Base-by-base conservation (phyloP, 2,113 vertebrate species). In the Cnemophilus loriae region DNA sequence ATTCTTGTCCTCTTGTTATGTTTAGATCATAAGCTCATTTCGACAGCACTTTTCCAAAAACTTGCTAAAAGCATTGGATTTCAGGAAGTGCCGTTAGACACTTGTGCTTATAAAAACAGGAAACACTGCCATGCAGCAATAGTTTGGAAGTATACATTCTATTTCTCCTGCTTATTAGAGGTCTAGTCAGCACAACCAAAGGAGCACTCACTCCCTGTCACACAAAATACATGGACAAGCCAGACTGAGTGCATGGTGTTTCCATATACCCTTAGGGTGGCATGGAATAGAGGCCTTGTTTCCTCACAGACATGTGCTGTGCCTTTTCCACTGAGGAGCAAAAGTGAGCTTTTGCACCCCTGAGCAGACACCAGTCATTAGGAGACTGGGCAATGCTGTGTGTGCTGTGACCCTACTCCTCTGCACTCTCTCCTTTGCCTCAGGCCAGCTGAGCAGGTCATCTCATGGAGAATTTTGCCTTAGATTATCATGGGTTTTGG, bases 401-500 rank as follows among this genome's bases (percentile, higher is more conserved):
- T 56, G 28, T 44, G 69, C 53, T 52, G 39, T 64, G 73, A 44
- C 59, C 11, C 17, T 60, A 23, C 63, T 47, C 30, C 44, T 91
- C 65, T 75, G 30, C 27, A 2, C 44, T 57, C 1, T 23, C 35
- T 69, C 33, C 64, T 61, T 77, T 80, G 63, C 44, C 39, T 74
- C 89, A 67, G 76, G 16, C 46, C 42, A 37, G 1, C 55, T 50
- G 52, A 59, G 55, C 41, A 59, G 68, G 39, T 28, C 56, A 33
- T 12, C 42, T 90, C 33, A 67, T 55, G n/a, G 28, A 46, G 55
- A 84, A 42, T 41, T 75, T 41, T 13, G 18, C 35, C 22, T 39
- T 63, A 15, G 10, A 11, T 27, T 77, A 3, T 37, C 0, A 0
- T 50, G 44, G 4, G 0, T 49, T 94, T 74, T 71, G 59, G 13